These are phyloP conservation scores for Xestia c-nigrum DNA, from an alignment of 2,888 invertebrate genomes.

Conservation along the genomic window DNA sequence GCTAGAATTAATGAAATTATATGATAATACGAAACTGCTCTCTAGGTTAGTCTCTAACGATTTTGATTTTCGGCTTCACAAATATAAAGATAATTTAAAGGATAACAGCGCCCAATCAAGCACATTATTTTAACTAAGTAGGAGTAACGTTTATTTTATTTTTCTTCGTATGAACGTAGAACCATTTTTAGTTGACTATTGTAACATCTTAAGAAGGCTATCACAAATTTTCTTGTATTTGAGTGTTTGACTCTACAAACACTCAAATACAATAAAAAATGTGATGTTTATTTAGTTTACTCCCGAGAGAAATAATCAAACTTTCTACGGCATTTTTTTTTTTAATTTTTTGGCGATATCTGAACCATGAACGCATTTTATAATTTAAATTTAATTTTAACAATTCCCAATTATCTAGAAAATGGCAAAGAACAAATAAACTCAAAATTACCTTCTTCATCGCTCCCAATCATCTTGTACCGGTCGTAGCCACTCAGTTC, in stretches of 20 bases:
- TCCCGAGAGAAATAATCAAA: too few relatives aligned
- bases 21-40: too few relatives aligned
- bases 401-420: background rate
- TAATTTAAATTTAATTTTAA: background rate
- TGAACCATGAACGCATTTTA: background rate
- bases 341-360: too few relatives aligned
- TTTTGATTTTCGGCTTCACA: background rate
- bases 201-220: background rate
- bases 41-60: too few relatives aligned
- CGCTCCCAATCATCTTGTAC: constrained; percentile 98
- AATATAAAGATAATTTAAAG: background rate
- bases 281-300: too few relatives aligned
- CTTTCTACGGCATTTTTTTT: too few relatives aligned
- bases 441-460: constrained; percentile 94
- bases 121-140: background rate
- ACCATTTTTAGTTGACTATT: background rate
- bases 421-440: background rate
- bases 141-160: background rate
- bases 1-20: too few relatives aligned
- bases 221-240: too few relatives aligned
- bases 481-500: constrained; percentile 97
- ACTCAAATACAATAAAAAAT: too few relatives aligned
- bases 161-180: background rate
- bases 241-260: too few relatives aligned
- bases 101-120: background rate